Conservation (phyloP, 2,113 vertebrate species). For the Anguilla rostrata region DNA sequence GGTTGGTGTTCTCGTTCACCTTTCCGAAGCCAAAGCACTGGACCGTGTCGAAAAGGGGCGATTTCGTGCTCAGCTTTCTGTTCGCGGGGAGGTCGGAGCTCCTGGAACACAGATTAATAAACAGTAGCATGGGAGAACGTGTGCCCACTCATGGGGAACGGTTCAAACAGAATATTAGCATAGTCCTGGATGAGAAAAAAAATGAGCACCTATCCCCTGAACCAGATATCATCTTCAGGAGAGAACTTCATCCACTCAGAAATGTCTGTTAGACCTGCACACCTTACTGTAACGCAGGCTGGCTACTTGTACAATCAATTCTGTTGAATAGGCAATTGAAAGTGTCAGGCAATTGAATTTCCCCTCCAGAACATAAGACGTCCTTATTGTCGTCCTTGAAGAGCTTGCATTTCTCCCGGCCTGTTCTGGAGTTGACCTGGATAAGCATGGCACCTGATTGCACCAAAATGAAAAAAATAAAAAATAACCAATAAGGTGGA, state of each 20-base stretch:
- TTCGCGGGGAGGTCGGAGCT: constrained; percentile 55
- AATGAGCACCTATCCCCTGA: neutral
- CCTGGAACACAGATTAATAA: constrained; percentile 49
- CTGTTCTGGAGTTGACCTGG: constrained; percentile 20
- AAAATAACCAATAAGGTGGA: neutral
- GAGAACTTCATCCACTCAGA: neutral
- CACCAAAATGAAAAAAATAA: neutral
- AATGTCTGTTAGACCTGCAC: neutral
- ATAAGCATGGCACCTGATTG: constrained; percentile 7
- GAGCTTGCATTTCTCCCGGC: neutral
- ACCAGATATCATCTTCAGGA: neutral
- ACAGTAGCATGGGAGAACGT: neutral
- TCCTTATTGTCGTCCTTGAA: constrained; percentile 15
- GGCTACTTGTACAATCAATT: neutral
- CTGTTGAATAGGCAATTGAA: neutral
- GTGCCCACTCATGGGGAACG: neutral
- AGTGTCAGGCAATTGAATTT: neutral
- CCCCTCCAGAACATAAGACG: neutral
- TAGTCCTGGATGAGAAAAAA: neutral
- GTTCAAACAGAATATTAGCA: neutral
- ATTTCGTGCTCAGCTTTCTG: constrained; percentile 54
- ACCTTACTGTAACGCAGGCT: neutral
- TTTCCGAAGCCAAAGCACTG: constrained; percentile 86
- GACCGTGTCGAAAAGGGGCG: constrained; percentile 52
- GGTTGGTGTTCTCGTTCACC: constrained; percentile 58